phyloP scores from a whole-genome alignment of 2,797 vertebrate genomes.

The Caiman crocodilus region DNA sequence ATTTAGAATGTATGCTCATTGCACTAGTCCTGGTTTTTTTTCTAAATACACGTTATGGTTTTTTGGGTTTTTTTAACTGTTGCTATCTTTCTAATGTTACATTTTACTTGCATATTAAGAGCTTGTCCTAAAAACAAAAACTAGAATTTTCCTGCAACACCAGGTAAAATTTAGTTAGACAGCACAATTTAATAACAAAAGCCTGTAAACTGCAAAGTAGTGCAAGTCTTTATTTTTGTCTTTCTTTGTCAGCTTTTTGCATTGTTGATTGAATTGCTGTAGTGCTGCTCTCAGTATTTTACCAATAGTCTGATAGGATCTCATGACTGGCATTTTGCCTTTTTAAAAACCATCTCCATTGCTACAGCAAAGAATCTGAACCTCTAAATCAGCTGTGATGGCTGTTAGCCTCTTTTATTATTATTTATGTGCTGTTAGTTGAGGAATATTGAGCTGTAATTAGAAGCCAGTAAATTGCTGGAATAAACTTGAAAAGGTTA shows the following conservation, averaged over 20 bases:
- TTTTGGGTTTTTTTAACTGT: background rate
- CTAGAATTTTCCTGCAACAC: conserved; percentile 69
- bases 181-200: conserved; percentile 80
- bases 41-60: background rate
- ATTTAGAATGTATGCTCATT: background rate
- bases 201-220: conserved; percentile 77
- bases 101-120: conserved; percentile 28
- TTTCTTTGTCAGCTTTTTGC: conserved; percentile 85
- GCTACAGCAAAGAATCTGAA: conserved; percentile 75
- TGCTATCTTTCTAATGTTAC: conserved; percentile 4
- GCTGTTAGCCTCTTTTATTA: conserved; percentile 73
- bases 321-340: conserved; percentile 84
- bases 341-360: conserved; percentile 83
- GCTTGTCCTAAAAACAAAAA: conserved; percentile 40
- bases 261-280: conserved; percentile 81
- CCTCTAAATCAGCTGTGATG: conserved; percentile 75
- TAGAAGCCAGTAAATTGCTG: conserved; percentile 79
- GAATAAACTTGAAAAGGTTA: conserved; percentile 85
- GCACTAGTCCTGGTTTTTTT: background rate
- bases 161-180: conserved; percentile 75
- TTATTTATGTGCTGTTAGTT: conserved; percentile 80
- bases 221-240: conserved; percentile 75
- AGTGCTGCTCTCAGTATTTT: conserved; percentile 86
- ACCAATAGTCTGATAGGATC: conserved; percentile 79
- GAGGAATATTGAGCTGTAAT: conserved; percentile 82